Percentiles rank a stretch among this genome's conserved stretches.
Conservation (phyloP, 2,113 vertebrate genomes). For the Diadophis punctatus region DNA sequence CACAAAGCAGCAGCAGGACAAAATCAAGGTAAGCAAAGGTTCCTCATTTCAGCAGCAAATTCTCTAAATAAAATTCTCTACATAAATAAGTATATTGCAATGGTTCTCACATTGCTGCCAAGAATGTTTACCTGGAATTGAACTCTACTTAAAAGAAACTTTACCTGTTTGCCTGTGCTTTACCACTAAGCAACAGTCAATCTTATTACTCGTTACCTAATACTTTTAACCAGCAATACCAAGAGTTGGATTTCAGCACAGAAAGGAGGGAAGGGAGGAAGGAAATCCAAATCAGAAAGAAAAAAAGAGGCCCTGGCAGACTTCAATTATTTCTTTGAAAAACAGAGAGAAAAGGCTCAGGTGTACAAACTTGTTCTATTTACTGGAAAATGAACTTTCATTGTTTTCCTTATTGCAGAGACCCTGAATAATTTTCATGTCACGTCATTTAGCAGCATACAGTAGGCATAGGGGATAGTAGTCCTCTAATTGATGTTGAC, state of each 20-base stretch:
- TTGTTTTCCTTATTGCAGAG: neutral
- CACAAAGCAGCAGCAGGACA: neutral
- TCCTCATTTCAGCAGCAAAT: neutral
- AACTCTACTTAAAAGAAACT: neutral
- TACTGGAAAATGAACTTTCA: neutral
- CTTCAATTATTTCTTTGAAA: neutral
- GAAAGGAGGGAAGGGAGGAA: neutral
- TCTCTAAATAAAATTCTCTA: neutral
- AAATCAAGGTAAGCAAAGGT: neutral
- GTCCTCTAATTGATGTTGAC: neutral
- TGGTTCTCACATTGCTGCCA: neutral
- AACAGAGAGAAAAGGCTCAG: neutral
- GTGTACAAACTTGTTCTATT: neutral
- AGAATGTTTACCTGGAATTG: neutral
- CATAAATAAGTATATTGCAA: neutral
- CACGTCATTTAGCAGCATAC: neutral
- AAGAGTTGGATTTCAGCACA: neutral
- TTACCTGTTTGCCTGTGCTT: neutral
- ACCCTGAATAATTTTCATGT: neutral
- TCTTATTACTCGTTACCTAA: neutral
- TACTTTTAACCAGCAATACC: neutral
- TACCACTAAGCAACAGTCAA: neutral
- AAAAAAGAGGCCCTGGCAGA: neutral
- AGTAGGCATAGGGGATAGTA: neutral
- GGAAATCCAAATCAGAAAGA: neutral